A percentile compares a stretch with the other conserved stretches of the same genome.
These are phyloP conservation scores for Hyposmocoma kahamanoa DNA, from an alignment of 1,140 invertebrate genomes.

Conservation along the genomic window DNA sequence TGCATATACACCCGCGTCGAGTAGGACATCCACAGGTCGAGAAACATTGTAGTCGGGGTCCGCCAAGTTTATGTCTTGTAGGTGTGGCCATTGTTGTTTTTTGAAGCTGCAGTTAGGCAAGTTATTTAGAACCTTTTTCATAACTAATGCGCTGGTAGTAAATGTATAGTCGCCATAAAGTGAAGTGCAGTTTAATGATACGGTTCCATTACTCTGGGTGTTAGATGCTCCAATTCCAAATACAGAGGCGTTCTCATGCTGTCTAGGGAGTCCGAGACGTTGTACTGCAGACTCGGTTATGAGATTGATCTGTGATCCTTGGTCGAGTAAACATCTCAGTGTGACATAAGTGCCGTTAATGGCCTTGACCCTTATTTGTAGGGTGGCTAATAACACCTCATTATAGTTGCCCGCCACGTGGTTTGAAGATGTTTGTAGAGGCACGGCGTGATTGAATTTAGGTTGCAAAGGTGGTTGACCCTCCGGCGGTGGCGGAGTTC, in stretches of 20 bases:
- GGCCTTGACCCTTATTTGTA: background rate
- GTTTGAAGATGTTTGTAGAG: background rate
- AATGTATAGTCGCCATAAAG: background rate
- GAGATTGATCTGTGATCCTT: background rate
- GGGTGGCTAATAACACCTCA: background rate
- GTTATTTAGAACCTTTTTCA: background rate
- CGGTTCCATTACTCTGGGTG: background rate
- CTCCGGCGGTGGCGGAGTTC: background rate
- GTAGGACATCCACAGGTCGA: too few relatives aligned
- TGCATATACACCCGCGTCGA: too few relatives aligned
- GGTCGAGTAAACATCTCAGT: conserved; percentile 1
- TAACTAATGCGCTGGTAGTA: background rate
- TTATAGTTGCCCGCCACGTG: background rate
- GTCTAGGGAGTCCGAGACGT: background rate
- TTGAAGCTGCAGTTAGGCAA: background rate
- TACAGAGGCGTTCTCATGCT: background rate
- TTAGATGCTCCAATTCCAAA: background rate
- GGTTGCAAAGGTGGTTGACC: background rate
- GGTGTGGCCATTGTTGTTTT: conserved; percentile 1
- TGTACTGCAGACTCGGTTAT: background rate
- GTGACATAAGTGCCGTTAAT: background rate
- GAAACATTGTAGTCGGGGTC: background rate
- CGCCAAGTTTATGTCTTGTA: background rate
- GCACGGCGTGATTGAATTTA: background rate
- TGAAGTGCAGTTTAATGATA: background rate